Evolutionary conservation across 2,888 invertebrate species (phyloP).

Genomic region (Mellilla xanthometata): DNA sequence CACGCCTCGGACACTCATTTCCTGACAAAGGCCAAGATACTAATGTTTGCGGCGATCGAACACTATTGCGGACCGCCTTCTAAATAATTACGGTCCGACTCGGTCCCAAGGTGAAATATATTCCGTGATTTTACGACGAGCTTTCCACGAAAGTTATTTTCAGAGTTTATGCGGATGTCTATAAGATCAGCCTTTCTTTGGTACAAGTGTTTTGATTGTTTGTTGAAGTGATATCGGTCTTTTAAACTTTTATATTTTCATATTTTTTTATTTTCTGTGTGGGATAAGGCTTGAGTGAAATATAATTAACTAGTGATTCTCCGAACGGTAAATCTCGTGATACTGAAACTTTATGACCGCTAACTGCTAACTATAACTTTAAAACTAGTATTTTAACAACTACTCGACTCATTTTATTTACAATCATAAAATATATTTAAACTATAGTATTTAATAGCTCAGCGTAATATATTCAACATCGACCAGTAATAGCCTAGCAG

Average conservation of each 20-base stretch:
- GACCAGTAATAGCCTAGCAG: too few species aligned
- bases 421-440: too few species aligned
- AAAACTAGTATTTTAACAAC: too few species aligned
- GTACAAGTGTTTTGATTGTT: slow-evolving; percentile 1
- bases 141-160: slow-evolving; percentile 24
- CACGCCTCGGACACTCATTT: slow-evolving; percentile 20
- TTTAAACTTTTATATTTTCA: slow-evolving; percentile 2
- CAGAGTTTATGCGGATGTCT: slow-evolving; percentile 14
- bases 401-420: too few species aligned
- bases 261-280: neutral
- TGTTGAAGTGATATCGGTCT: neutral
- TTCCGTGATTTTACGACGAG: slow-evolving; percentile 39
- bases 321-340: too few species aligned
- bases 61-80: slow-evolving; percentile 34
- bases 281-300: too few species aligned
- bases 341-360: too few species aligned
- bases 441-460: too few species aligned
- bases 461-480: too few species aligned
- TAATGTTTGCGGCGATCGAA: slow-evolving; percentile 43
- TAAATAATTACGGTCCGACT: slow-evolving; percentile 48
- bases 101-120: slow-evolving; percentile 38
- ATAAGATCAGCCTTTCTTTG: slow-evolving; percentile 7
- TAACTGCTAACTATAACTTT: too few species aligned
- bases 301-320: too few species aligned
- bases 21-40: slow-evolving; percentile 32